Percentiles rank a stretch among this genome's conserved stretches.
Conservation (phyloP, 1,140 invertebrate genomes). For the Papilio dardanus region DNA sequence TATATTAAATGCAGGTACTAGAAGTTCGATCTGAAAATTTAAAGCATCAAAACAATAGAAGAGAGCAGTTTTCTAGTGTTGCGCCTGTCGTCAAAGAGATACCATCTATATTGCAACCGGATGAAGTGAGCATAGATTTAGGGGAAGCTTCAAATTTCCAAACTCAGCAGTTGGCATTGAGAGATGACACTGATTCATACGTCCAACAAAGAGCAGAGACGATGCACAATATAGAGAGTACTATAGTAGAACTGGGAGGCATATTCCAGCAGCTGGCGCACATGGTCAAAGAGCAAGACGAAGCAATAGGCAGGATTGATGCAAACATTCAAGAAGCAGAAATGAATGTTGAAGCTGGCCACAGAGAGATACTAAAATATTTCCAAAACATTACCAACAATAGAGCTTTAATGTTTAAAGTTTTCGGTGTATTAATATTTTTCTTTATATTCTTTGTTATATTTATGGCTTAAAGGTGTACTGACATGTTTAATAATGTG, state of each 20-base stretch:
- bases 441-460: constrained; percentile 99
- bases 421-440: constrained; percentile 98
- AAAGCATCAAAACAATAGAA: constrained; percentile 95
- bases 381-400: constrained; percentile 99
- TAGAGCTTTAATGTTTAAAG: constrained; percentile 99
- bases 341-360: constrained; percentile 98
- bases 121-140: constrained; percentile 90
- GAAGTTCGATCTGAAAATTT: constrained; percentile 96
- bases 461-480: constrained; percentile 88
- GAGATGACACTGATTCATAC: constrained; percentile 95
- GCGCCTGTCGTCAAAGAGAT: constrained; percentile 87
- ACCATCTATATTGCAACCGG: constrained; percentile 85
- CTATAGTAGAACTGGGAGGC: constrained; percentile 98
- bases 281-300: constrained; percentile 99
- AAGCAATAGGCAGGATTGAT: constrained; percentile 99
- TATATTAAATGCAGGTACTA: constrained; percentile 83
- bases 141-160: constrained; percentile 81
- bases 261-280: constrained; percentile 99
- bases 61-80: constrained; percentile 96
- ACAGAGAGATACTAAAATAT: constrained; percentile 98
- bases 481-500: background rate
- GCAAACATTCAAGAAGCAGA: constrained; percentile 97
- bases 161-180: constrained; percentile 87
- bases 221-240: constrained; percentile 99
- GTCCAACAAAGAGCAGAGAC: constrained; percentile 96